Evolutionary conservation across 2,797 vertebrate species (phyloP).

Genomic region (Myotis daubentonii): DNA sequence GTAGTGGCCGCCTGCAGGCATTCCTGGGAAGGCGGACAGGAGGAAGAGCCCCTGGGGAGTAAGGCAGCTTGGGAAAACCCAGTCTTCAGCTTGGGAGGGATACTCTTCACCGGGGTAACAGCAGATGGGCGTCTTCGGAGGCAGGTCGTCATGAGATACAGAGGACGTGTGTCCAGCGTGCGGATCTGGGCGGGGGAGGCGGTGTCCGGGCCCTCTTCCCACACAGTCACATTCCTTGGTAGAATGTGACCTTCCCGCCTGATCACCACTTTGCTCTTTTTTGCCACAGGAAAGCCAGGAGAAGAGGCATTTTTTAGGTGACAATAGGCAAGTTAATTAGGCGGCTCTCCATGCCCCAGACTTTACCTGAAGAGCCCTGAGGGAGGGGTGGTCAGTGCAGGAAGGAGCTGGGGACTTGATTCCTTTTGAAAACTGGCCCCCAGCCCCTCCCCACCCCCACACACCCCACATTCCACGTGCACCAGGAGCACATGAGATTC

Average conservation of each 20-base stretch:
- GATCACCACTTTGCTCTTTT: conserved; percentile 53
- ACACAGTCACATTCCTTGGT: background rate
- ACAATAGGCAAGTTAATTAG: conserved; percentile 61
- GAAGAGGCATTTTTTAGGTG: conserved; percentile 56
- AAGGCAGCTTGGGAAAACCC: background rate
- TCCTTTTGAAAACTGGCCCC: background rate
- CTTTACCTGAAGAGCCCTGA: background rate
- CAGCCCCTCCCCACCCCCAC: rapidly evolving
- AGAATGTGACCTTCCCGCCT: conserved; percentile 45
- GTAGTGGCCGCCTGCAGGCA: background rate
- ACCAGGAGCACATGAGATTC: conserved; percentile 14
- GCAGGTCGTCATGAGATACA: background rate
- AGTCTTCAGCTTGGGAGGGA: background rate
- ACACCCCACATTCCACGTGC: background rate
- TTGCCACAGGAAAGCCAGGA: background rate
- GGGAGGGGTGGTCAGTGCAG: background rate
- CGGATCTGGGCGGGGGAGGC: rapidly evolving
- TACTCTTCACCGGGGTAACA: background rate
- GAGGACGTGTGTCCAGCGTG: background rate
- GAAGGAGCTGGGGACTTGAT: background rate
- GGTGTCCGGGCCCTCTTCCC: background rate
- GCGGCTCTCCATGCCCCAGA: background rate
- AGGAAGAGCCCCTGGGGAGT: background rate
- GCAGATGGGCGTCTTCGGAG: background rate
- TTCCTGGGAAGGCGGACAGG: background rate